A percentile compares a stretch with the other conserved stretches of the same genome.
Evolutionary conservation across 1,140 invertebrate species (phyloP).

Genomic region (Phenacoccus solenopsis): DNA sequence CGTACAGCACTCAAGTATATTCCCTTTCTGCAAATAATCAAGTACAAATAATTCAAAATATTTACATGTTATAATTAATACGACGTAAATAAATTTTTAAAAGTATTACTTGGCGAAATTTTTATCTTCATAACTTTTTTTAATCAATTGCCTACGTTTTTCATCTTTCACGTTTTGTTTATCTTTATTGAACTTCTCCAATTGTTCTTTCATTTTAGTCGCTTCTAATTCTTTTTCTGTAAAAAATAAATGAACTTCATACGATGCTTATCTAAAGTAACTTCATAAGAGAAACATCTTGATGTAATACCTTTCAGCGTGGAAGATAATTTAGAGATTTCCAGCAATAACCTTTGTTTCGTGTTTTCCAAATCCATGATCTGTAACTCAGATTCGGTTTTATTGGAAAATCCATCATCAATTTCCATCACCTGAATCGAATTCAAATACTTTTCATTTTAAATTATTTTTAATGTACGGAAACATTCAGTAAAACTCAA

Average conservation of each 20-base stretch:
- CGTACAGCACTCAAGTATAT: neutral
- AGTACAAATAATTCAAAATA: neutral
- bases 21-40: neutral
- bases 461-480: too few species aligned
- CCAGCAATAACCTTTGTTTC: neutral
- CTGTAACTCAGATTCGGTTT: neutral
- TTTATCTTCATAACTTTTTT: neutral
- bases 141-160: neutral
- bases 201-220: neutral
- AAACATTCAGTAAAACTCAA: too few species aligned
- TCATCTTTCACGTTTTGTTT: neutral
- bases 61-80: too few species aligned
- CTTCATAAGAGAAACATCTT: too few species aligned
- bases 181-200: neutral
- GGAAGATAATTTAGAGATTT: neutral
- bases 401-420: neutral
- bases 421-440: neutral
- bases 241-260: too few species aligned
- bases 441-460: too few species aligned
- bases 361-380: neutral
- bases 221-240: neutral
- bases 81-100: too few species aligned
- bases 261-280: too few species aligned
- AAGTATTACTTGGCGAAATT: neutral
- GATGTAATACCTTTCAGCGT: neutral